These are phyloP conservation scores for Drosophila cognata DNA, from an alignment of 2,888 invertebrate species.

Conservation along the genomic window DNA sequence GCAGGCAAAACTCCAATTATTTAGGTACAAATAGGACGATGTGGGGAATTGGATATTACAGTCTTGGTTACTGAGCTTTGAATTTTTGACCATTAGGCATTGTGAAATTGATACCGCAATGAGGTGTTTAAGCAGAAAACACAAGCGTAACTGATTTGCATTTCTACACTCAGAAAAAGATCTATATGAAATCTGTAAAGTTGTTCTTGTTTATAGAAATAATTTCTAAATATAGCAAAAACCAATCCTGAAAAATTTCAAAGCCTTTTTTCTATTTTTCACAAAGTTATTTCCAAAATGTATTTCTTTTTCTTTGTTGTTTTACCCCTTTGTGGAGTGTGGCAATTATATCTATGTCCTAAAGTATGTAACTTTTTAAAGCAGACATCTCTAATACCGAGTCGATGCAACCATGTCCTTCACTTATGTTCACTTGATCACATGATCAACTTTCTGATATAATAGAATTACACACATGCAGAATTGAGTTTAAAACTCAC, in stretches of 20 bases:
- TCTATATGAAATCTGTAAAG: not conserved
- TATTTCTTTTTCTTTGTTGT: not conserved
- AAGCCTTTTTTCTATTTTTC: no score
- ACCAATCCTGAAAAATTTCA: no score
- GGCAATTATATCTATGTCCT: no score
- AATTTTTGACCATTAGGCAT: not conserved
- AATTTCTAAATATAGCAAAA: not conserved
- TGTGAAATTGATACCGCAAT: constrained; percentile 5
- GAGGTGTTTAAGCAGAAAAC: not conserved
- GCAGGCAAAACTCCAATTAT: constrained; percentile 29
- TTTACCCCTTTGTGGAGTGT: not conserved
- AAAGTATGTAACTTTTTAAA: no score
- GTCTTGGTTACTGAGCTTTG: not conserved
- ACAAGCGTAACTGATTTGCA: constrained; percentile 3
- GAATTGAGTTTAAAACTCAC: no score
- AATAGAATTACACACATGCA: no score
- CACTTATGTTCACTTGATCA: not conserved
- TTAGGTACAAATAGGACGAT: not conserved
- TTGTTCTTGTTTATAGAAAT: not conserved
- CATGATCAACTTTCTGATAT: no score
- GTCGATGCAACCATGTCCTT: not conserved
- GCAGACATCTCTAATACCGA: no score
- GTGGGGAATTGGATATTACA: not conserved
- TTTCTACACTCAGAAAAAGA: not conserved
- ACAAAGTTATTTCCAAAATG: no score